Percentiles rank a stretch among this genome's conserved stretches.
phyloP scores from a whole-genome alignment of 2,888 invertebrate species.

The Amblyjoppa proteus region DNA sequence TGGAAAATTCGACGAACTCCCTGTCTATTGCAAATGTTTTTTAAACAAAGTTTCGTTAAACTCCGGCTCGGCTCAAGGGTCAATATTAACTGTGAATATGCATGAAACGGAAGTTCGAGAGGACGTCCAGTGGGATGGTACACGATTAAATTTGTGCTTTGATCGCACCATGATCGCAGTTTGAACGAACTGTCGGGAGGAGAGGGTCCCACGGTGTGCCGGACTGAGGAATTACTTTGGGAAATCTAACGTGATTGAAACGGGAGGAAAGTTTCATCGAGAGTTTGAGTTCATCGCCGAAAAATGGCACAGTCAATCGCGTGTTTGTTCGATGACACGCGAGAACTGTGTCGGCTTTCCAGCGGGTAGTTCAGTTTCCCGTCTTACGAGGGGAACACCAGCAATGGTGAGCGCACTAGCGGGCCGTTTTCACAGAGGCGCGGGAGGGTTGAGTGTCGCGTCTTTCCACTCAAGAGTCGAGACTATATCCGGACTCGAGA shows the following conservation, averaged over 20 bases:
- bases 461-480: constrained; percentile 25
- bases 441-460: constrained; percentile 26
- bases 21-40: constrained; percentile 24
- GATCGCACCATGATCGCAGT: constrained; percentile 1
- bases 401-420: constrained; percentile 23
- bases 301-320: not conserved
- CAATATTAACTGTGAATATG: constrained; percentile 64
- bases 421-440: constrained; percentile 33
- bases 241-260: constrained; percentile 7
- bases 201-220: not conserved
- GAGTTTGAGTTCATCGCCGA: not conserved
- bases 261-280: not conserved
- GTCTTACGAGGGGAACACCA: constrained; percentile 14
- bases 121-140: not conserved
- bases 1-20: constrained; percentile 30
- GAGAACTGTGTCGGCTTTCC: constrained; percentile 4
- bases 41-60: constrained; percentile 51
- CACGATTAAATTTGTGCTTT: constrained; percentile 53
- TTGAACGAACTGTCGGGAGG: not conserved
- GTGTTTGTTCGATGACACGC: not conserved
- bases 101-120: constrained; percentile 45
- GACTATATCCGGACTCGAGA: constrained; percentile 45
- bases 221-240: not conserved
- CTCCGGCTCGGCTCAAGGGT: constrained; percentile 40
- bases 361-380: not conserved